Evolutionary conservation across 1,140 invertebrate species (phyloP).

Genomic region (Drosophila ananassae): DNA sequence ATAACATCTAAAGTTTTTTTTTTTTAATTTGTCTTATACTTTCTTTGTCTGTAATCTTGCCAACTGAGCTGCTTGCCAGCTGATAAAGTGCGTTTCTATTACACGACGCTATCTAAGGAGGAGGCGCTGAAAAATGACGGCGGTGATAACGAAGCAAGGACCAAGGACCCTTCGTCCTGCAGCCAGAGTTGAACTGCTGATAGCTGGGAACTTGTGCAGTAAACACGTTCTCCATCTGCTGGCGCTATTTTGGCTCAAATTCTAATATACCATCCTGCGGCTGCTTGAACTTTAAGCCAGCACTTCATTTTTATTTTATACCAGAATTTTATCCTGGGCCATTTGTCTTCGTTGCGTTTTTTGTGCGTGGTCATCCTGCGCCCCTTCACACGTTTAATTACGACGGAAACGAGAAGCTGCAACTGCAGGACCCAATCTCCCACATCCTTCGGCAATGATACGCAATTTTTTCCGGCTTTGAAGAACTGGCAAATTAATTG

Average conservation of each 20-base stretch:
- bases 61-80: conserved; percentile 38
- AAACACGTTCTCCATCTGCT: conserved; percentile 41
- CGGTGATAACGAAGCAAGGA: conserved; percentile 29
- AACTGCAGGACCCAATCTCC: conserved; percentile 3
- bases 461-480: conserved; percentile 23
- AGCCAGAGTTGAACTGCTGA: conserved; percentile 33
- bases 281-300: conserved; percentile 31
- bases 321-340: conserved; percentile 8
- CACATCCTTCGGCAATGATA: conserved; percentile 1
- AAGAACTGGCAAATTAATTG: conserved; percentile 31
- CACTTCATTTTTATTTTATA: conserved; percentile 7
- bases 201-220: conserved; percentile 24
- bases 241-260: conserved; percentile 25
- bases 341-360: conserved; percentile 54
- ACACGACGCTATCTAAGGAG: conserved; percentile 37
- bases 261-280: conserved; percentile 37
- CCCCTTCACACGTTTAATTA: conserved; percentile 54
- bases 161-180: conserved; percentile 11
- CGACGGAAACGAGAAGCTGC: conserved; percentile 25
- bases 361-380: conserved; percentile 42
- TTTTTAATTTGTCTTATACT: background rate
- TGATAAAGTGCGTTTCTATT: conserved; percentile 51
- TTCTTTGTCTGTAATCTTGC: conserved; percentile 9
- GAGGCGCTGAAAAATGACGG: conserved; percentile 41
- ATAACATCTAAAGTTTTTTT: background rate